Evolutionary conservation across 2,888 invertebrate species (phyloP), one percentile per base, ranked within the genome.

Genomic region (Epistrophe eligans): DNA sequence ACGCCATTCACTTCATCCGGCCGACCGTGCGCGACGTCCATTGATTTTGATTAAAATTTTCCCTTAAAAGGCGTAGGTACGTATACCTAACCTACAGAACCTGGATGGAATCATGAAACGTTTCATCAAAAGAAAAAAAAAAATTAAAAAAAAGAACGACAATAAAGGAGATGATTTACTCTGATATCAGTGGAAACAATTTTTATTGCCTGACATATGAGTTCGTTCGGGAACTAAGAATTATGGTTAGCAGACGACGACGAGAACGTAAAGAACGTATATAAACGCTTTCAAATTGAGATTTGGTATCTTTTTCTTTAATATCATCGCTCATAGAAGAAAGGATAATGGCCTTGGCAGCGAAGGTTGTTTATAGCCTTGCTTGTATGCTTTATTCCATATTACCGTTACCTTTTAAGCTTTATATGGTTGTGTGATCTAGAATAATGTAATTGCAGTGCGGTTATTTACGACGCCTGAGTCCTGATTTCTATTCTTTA

Each of bases 171-270:
- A 84, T 84, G 84, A 84, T 84, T 84, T 84, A 84, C 64, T 84
- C 52, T 50, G 55, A 72, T 81, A 72, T 84, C 77, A 43, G 55
- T 76, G 74, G 74, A 60, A 77, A 67, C 72, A 81, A 77, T 84
- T 84, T 84, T 84, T 84, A 84, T 84, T 84, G 84, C 77, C 67
- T 55, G 77, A 80, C 81, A 73, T 81, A 84, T 72, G 81, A 84
- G 72, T 73, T 19, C 72, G 77, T 62, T 77, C 67, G n/a, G 66
- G 45, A 43, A 19, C 24, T 35, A 52, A 48, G 58, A 84, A 80
- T 80, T 80, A 84, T 84, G 80, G 76, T 64, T 52, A 40, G 50
- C 40, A 60, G 48, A 67, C 67, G 55, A 58, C 62, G 48, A 67
- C 67, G 55, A 58, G 62, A 62, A 35, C 24, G 24, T 62, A 15